Base-by-base conservation (phyloP, 1,140 invertebrate species). In the Gryon sp. region DNA sequence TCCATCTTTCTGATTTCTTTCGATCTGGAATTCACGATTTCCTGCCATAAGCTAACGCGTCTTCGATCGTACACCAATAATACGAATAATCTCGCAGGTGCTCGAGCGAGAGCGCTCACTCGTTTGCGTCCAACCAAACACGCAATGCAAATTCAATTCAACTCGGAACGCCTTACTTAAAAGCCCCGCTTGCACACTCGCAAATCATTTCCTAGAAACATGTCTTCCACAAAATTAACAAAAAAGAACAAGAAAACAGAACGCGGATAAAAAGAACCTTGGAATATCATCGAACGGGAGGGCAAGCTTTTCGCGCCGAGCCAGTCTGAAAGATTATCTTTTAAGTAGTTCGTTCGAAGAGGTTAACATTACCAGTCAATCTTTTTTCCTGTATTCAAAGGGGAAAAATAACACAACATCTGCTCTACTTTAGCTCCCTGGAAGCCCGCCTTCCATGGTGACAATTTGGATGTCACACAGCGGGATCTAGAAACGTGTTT, bases 41-140 rank as follows among this genome's bases (percentile, higher is more conserved):
- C 53, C 75, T 77, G 75, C 75, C 75, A 77, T 77, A 77, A 72
- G 53, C 68, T 63, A 78, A 66, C 41, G 34, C 55, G 24, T 68
- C 75, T 69, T 69, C 65, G 16, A 59, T 40, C 60, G 46, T 45
- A 41, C 43, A 60, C 52, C 53, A 24, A 9, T 9, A 40, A 34
- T 15, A 16, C 19, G 34, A 63, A 53, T 65, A 70, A 65, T 65
- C 60, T 38, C 8, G 41, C 22, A 41, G 20, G 7, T 40, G 45
- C 52, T 46, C 19, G 11, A 34, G 43, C 22, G 26, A 32, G 34
- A n/a, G n/a, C n/a, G n/a, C n/a, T n/a, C n/a, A n/a, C n/a, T n/a
- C 26, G 60, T 32, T 65, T 12, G 18, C 15, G 12, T 28, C 14
- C 0, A 40, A 32, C 16, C 24, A 65, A 68, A 46, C n/a, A 48